Base-by-base conservation (phyloP, 2,888 invertebrate genomes). In the Leptarthrus brevirostris region DNA sequence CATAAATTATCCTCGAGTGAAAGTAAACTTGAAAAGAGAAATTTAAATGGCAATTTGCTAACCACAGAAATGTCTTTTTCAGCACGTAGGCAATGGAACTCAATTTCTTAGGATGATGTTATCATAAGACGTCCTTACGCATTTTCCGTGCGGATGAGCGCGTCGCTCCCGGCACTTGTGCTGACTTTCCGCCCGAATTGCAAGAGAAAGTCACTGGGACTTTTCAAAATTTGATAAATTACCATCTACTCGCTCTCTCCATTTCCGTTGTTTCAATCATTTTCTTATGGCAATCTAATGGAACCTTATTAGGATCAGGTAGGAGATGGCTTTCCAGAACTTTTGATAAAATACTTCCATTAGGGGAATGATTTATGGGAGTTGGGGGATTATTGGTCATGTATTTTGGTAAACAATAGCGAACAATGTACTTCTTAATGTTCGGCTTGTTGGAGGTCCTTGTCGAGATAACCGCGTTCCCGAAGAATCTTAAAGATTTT, bases 111-210 rank as follows among this genome's bases (percentile, higher is more conserved):
- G 36, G 52, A 53, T 52, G 73, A 73, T 73, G 66, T 64, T 73
- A 73, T 73, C 73, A 64, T 73, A 64, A 73, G 44, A 73, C 56
- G 44, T 44, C 52, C 90, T 16, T 95, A 94, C 81, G 83, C 69
- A 52, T 69, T 69, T 52, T 69, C 52, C 52, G 34, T 24, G 16
- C 52, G 69, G 52, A 20, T 34, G 69, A 30, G 34, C 69, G 64
- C 64, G 64, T 64, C 44, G 44, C 44, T 24, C 14, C 16, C 24
- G 6, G 64, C 3, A 40, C 3, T 20, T 49, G 26, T 10, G 24
- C 18, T 20, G 14, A 44, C 44, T 40, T 12, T n/a, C 40, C n/a
- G 40, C n/a, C n/a, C n/a, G 49, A 18, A 40, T 20, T 22, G 14
- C 47, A 44, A 14, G 12, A 44, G 47, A 47, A 24, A 16, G 12